Percentiles rank a stretch among this genome's conserved stretches.
Evolutionary conservation across 1,140 invertebrate species (phyloP).

Genomic region (Lordiphosa clarofinis): DNA sequence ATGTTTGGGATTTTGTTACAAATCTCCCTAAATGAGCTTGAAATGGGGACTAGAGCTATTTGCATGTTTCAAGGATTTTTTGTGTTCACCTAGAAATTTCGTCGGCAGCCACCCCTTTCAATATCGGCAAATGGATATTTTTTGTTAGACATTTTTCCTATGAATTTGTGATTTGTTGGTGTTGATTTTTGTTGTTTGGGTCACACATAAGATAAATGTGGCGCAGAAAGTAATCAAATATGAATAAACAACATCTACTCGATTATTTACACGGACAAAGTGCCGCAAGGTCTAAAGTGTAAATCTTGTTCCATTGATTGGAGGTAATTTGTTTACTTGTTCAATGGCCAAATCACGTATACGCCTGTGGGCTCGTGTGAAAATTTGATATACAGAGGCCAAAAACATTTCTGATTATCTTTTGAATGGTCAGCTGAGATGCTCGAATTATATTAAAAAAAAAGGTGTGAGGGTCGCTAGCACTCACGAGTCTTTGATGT

Average conservation of each 20-base stretch:
- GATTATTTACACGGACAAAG: slow-evolving; percentile 1
- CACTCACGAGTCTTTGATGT: too few relatives aligned
- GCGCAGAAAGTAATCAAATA: slow-evolving; percentile 32
- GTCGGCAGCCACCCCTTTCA: background rate
- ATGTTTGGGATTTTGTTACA: background rate
- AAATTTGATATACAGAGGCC: slow-evolving; percentile 18
- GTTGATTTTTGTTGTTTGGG: slow-evolving; percentile 29
- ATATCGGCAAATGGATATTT: background rate
- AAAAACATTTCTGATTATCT: too few relatives aligned
- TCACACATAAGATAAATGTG: slow-evolving; percentile 42
- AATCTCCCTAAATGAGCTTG: slow-evolving; percentile 1
- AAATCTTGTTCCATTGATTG: slow-evolving; percentile 6
- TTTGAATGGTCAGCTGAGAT: too few relatives aligned
- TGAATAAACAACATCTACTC: slow-evolving; percentile 13
- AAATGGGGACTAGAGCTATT: background rate
- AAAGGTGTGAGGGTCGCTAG: too few relatives aligned
- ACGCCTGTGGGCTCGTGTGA: slow-evolving; percentile 14
- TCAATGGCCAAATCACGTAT: slow-evolving; percentile 34
- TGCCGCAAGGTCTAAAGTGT: too few relatives aligned
- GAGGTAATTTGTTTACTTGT: slow-evolving; percentile 34
- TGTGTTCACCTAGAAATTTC: background rate
- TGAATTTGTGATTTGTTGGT: slow-evolving; percentile 17
- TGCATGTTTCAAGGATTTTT: too few relatives aligned
- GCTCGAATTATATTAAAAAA: too few relatives aligned
- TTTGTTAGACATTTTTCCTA: background rate